Conservation (phyloP, 2,888 invertebrate species). For the Steinernema carpocapsae region DNA sequence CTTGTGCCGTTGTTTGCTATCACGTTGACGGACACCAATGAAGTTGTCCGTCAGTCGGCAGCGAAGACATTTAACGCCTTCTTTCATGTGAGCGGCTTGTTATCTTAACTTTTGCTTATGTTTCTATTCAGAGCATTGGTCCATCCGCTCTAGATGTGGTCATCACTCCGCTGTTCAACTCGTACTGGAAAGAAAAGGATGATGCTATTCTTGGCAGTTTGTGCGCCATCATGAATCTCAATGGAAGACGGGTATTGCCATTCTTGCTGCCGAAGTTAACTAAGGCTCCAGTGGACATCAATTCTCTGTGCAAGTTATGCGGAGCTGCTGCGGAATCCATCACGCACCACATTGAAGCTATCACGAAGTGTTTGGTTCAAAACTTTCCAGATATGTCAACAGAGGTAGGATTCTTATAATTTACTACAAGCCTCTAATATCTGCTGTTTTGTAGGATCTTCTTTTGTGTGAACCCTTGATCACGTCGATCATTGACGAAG, state of each 20-base stretch:
- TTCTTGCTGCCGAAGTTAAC: slow-evolving; percentile 89
- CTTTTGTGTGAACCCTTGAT: slow-evolving; percentile 76
- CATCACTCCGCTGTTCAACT: slow-evolving; percentile 83
- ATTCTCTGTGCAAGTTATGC: slow-evolving; percentile 86
- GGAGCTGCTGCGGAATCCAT: slow-evolving; percentile 81
- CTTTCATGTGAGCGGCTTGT: slow-evolving; percentile 75
- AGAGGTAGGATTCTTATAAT: slow-evolving; percentile 26
- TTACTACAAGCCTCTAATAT: not conserved
- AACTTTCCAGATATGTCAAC: slow-evolving; percentile 35
- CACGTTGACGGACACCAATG: slow-evolving; percentile 81
- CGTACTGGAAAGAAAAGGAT: slow-evolving; percentile 76
- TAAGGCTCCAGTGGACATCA: slow-evolving; percentile 83
- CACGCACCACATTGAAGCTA: slow-evolving; percentile 89
- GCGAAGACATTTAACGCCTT: slow-evolving; percentile 95
- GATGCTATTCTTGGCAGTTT: slow-evolving; percentile 93
- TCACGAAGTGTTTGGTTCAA: slow-evolving; percentile 84
- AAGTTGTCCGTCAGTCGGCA: slow-evolving; percentile 82
- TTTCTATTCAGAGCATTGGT: slow-evolving; percentile 78
- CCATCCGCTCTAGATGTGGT: slow-evolving; percentile 91
- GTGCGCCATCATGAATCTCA: slow-evolving; percentile 94
- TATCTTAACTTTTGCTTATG: not conserved
- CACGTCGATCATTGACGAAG: slow-evolving; percentile 82
- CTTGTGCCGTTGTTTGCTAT: slow-evolving; percentile 89
- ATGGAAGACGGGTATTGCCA: slow-evolving; percentile 77
- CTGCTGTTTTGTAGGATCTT: slow-evolving; percentile 75